A percentile compares a stretch with the other conserved stretches of the same genome.
These are phyloP conservation scores for Gymnogyps californianus DNA, from an alignment of 2,113 vertebrate genomes.

Conservation along the genomic window DNA sequence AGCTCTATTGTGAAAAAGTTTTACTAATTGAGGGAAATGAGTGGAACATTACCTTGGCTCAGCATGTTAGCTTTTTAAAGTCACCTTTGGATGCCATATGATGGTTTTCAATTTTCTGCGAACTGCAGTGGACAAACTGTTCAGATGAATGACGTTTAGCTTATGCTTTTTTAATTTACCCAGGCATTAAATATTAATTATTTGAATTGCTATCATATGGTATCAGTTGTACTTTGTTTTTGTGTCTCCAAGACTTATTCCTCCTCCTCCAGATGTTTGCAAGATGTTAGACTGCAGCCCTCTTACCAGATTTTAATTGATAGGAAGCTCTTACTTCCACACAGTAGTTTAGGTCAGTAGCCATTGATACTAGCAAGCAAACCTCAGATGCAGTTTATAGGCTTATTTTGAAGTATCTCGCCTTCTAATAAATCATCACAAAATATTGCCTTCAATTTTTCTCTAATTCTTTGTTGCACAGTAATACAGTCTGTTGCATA, in stretches of 20 bases:
- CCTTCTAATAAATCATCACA: not conserved
- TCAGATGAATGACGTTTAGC: not conserved
- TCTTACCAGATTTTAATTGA: not conserved
- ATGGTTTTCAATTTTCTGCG: not conserved
- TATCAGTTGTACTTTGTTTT: not conserved
- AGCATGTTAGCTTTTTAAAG: not conserved
- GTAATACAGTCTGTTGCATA: too few species aligned
- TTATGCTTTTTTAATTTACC: not conserved
- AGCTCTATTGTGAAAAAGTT: conserved; percentile 28
- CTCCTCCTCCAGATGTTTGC: not conserved
- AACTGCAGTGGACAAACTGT: not conserved
- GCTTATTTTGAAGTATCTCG: not conserved
- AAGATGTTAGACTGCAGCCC: not conserved
- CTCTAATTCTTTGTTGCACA: not conserved
- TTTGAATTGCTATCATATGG: not conserved
- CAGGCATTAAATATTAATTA: not conserved
- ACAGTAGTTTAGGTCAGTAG: not conserved
- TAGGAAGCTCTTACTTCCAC: not conserved
- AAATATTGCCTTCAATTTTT: rapidly evolving
- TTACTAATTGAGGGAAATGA: conserved; percentile 20
- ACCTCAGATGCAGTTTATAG: not conserved
- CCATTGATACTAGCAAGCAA: not conserved
- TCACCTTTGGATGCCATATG: not conserved
- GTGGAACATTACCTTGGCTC: not conserved
- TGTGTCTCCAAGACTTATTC: not conserved